These are phyloP conservation scores for Eupithecia subumbrata DNA, from an alignment of 2,888 invertebrate species.

Conservation along the genomic window DNA sequence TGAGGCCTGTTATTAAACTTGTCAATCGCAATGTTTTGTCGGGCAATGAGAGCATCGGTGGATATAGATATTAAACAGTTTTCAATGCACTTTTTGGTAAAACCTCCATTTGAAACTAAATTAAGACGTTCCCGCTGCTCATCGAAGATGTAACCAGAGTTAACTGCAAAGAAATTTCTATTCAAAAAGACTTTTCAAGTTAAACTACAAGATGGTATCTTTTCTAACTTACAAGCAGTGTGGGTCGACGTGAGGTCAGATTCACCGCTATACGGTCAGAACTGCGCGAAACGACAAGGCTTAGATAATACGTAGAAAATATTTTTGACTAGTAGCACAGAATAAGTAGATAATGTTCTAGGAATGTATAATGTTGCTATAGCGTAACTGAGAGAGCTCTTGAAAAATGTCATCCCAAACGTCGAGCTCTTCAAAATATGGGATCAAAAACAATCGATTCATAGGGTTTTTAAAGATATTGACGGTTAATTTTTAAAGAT, in stretches of 20 bases:
- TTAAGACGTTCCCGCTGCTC: background rate
- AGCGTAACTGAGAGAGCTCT: background rate
- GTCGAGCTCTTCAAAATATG: background rate
- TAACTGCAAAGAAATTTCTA: background rate
- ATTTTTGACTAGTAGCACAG: background rate
- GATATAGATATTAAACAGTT: background rate
- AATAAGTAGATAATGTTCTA: background rate
- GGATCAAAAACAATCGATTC: background rate
- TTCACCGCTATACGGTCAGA: conserved; percentile 49
- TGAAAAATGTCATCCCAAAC: background rate
- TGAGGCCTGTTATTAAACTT: background rate
- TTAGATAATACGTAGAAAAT: background rate
- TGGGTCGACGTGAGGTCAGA: conserved; percentile 53
- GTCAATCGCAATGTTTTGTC: background rate
- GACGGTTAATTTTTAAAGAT: no score
- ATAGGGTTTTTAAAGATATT: no score
- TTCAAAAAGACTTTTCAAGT: background rate
- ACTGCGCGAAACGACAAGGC: conserved; percentile 14
- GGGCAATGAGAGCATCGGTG: background rate
- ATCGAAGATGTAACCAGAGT: background rate
- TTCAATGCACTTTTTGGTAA: background rate
- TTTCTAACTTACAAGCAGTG: conserved; percentile 22
- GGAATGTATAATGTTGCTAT: background rate
- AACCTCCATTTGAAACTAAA: background rate
- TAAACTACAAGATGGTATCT: background rate